A percentile compares a stretch with the other conserved stretches of the same genome.
These are phyloP conservation scores for Poecilobothrus nobilitatus DNA, from an alignment of 2,888 invertebrate species.

Conservation along the genomic window DNA sequence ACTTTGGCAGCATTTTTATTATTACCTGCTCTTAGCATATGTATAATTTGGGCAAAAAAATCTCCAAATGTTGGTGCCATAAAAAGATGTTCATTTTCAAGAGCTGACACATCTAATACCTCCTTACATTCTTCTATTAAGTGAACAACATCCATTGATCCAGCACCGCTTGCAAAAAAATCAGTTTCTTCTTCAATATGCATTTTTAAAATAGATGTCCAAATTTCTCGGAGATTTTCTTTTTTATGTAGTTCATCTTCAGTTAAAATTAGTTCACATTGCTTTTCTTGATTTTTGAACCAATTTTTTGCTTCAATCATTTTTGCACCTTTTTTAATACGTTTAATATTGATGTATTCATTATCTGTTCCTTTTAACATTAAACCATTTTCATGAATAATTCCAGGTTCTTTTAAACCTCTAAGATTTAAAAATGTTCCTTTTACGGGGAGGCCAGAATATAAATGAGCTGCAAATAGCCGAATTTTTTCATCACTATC, in stretches of 20 bases:
- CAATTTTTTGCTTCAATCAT: constrained; percentile 75
- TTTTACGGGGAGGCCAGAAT: constrained; percentile 27
- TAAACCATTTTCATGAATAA: constrained; percentile 72
- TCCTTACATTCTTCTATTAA: constrained; percentile 89
- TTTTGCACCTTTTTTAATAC: constrained; percentile 66
- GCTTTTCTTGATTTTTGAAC: constrained; percentile 52
- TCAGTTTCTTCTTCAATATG: constrained; percentile 72
- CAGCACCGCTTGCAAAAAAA: constrained; percentile 92
- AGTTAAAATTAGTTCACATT: constrained; percentile 54
- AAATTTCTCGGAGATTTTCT: constrained; percentile 58
- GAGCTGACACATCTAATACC: constrained; percentile 54
- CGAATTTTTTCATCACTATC: constrained; percentile 55
- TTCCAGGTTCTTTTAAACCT: constrained; percentile 52
- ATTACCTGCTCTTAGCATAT: constrained; percentile 56
- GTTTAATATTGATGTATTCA: constrained; percentile 64
- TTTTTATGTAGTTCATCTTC: constrained; percentile 64
- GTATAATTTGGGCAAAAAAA: constrained; percentile 61
- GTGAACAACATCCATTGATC: constrained; percentile 91
- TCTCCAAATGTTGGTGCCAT: constrained; percentile 85
- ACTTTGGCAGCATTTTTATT: constrained; percentile 47
- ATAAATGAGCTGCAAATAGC: constrained; percentile 66
- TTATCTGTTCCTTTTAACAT: constrained; percentile 75
- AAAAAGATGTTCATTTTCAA: constrained; percentile 86
- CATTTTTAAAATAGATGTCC: constrained; percentile 75
- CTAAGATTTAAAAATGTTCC: constrained; percentile 54